Evolutionary conservation across 2,797 vertebrate species (phyloP).

Genomic region (Neosalanx taihuensis): DNA sequence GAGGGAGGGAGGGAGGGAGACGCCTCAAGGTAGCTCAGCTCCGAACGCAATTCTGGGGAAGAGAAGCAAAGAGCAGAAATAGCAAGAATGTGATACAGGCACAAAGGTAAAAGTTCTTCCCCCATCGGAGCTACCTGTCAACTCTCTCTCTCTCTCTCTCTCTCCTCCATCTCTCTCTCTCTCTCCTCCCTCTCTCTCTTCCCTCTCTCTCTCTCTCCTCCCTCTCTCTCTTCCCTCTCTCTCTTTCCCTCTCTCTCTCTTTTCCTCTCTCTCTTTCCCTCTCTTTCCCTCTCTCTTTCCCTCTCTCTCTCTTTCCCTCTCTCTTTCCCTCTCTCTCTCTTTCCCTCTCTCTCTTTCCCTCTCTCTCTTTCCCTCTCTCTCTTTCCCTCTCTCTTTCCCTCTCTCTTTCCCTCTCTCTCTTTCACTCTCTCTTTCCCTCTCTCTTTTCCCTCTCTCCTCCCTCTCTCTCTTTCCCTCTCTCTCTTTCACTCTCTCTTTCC

Average conservation of each 20-base stretch:
- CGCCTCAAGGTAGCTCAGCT: constrained; percentile 37
- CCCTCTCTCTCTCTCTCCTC: too few relatives aligned
- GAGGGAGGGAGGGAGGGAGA: neutral
- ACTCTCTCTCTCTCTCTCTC: neutral
- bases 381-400: too few relatives aligned
- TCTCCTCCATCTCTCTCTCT: constrained; percentile 13
- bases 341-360: too few relatives aligned
- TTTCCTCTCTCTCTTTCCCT: constrained; percentile 33
- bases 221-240: too few relatives aligned
- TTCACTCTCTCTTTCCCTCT: too few relatives aligned
- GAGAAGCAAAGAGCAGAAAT: constrained; percentile 22
- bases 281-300: constrained; percentile 54
- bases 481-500: too few relatives aligned
- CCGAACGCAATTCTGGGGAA: neutral
- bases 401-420: too few relatives aligned
- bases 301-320: constrained; percentile 52
- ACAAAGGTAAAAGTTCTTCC: constrained; percentile 46
- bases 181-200: too few relatives aligned
- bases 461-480: constrained; percentile 24
- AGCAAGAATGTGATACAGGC: constrained; percentile 29
- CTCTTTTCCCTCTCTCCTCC: neutral
- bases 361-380: too few relatives aligned
- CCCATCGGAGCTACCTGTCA: constrained; percentile 69
- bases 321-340: neutral
- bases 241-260: neutral